Base-by-base conservation (phyloP, 2,113 vertebrate genomes). In the Percina caprodes region DNA sequence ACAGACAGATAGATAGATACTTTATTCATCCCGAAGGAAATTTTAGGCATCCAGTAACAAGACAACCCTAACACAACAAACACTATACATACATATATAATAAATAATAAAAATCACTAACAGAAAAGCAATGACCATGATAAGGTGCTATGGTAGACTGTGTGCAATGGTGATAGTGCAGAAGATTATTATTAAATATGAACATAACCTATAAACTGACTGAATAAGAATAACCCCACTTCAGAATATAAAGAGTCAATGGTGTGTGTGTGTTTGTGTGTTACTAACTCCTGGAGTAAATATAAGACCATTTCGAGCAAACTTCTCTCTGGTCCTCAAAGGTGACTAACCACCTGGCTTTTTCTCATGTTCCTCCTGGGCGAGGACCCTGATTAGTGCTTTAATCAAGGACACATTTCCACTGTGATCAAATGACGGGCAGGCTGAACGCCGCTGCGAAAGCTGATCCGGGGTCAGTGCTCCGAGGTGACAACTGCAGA, bases 351-450 rank as follows among this genome's bases (percentile, higher is more conserved):
- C 74, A 67, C 68, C 79, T 74, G 81, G 79, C 58, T 2, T 30
- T 77, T 68, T 78, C 77, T 78, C 77, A 85, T 78, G 26, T 84
- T 77, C 3, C 75, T 65, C 56, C 71, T 65, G 77, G 48, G 69
- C 8, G 5, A 60, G 42, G 56, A 51, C 69, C 46, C 55, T 58
- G 58, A 86, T 89, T 83, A 88, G 78, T 12, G 24, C 61, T 65
- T 82, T 83, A 87, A 90, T 87, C 56, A 84, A 42, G 62, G 67
- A 79, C 82, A 63, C 10, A 79, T 90, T 91, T 90, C 82, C 87
- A 90, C 82, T 35, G 55, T 3, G 87, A 79, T 91, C 91, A 18
- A 8, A 72, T 91, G 75, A 87, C 90, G 78, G 0, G 18, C 2
- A 5, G 51, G 62, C 74, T 3, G 48, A 59, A 16, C 8, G 26